These are phyloP conservation scores for Triops cancriformis DNA, from an alignment of 1,140 invertebrate species.

Conservation along the genomic window DNA sequence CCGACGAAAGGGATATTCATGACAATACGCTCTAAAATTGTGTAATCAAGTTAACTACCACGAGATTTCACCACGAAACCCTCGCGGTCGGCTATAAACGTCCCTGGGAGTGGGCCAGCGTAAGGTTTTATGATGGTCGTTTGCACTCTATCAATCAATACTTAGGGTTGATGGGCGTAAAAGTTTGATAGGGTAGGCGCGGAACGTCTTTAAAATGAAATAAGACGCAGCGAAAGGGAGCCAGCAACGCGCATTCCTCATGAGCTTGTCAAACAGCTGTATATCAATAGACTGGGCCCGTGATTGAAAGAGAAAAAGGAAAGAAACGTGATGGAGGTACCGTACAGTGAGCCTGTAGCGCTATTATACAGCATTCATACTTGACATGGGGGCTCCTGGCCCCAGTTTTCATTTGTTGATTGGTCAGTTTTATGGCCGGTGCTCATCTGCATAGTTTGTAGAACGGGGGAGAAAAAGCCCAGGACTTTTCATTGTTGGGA, in stretches of 20 bases:
- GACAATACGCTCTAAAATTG: background rate
- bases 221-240: no score
- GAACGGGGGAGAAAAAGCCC: background rate
- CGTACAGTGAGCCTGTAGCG: background rate
- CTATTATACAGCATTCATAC: background rate
- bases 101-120: background rate
- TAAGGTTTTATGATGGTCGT: background rate
- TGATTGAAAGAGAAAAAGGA: background rate
- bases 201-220: no score
- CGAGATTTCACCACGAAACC: background rate
- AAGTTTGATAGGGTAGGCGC: background rate
- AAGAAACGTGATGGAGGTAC: no score
- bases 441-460: slow-evolving; percentile 7
- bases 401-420: background rate
- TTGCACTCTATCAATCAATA: background rate
- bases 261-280: background rate
- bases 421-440: background rate
- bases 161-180: background rate
- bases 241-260: background rate
- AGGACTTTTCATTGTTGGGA: background rate
- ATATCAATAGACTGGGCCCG: background rate
- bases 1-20: background rate
- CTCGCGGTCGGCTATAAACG: background rate
- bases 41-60: background rate
- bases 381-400: background rate